Conservation (phyloP, 2,113 vertebrate genomes). For the Girardinichthys multiradiatus region DNA sequence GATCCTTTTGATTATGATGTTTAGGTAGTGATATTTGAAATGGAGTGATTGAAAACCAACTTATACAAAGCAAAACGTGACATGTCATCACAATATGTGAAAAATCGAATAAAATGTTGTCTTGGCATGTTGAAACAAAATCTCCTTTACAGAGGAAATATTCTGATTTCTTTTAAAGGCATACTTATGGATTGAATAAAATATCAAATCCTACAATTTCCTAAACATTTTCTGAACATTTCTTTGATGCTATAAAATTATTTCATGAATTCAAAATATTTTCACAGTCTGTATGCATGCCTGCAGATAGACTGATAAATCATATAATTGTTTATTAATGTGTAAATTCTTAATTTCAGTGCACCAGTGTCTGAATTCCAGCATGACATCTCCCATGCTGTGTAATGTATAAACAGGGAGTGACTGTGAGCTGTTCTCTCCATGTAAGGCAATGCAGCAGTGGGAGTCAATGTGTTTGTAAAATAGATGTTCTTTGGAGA, state of each 20-base stretch:
- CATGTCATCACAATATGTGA: not conserved
- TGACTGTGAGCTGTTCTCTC: conserved; percentile 39
- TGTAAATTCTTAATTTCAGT: not conserved
- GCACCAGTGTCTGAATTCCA: conserved; percentile 36
- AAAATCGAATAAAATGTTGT: not conserved
- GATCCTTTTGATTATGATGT: not conserved
- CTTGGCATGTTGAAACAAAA: too few relatives aligned
- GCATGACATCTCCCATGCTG: conserved; percentile 24
- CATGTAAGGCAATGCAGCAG: conserved; percentile 66
- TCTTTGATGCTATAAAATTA: not conserved
- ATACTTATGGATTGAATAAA: too few relatives aligned
- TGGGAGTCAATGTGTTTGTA: conserved; percentile 21
- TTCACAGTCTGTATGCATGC: not conserved
- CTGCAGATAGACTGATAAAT: not conserved
- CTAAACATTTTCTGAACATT: too few relatives aligned
- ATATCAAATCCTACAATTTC: too few relatives aligned
- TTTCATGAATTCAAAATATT: not conserved
- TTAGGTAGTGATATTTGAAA: not conserved
- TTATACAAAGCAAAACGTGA: not conserved
- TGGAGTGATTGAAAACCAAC: not conserved
- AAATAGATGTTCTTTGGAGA: conserved; percentile 17
- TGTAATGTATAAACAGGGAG: conserved; percentile 48
- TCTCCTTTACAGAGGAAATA: too few relatives aligned
- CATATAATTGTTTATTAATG: not conserved
- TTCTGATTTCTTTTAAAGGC: too few relatives aligned